phyloP scores from a whole-genome alignment of 2,113 vertebrate species.

The Xenus cinereus region DNA sequence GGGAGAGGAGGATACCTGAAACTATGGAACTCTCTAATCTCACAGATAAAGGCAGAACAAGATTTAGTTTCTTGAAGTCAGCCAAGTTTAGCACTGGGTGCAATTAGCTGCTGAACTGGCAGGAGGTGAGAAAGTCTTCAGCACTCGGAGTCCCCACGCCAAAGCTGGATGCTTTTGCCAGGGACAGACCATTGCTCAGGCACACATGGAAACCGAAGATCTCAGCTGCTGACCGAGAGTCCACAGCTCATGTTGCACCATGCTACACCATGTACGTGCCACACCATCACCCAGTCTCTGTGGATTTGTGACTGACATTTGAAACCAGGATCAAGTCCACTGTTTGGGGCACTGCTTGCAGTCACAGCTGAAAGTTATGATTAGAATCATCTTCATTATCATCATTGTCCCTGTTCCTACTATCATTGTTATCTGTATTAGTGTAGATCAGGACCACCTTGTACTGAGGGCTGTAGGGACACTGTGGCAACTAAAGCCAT shows the following conservation, averaged over 20 bases:
- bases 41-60: not conserved
- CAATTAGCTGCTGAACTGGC: not conserved
- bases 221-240: not conserved
- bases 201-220: not conserved
- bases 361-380: not conserved
- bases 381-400: not conserved
- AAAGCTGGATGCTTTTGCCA: not conserved
- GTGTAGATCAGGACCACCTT: not conserved
- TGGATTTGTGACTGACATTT: not conserved
- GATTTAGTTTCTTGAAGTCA: not conserved
- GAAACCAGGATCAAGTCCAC: not conserved
- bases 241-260: not conserved
- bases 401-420: not conserved
- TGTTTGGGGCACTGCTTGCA: not conserved
- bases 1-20: not conserved
- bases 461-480: not conserved
- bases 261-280: not conserved
- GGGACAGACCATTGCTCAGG: not conserved
- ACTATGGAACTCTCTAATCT: not conserved
- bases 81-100: not conserved
- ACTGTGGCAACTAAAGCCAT: not conserved
- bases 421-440: not conserved
- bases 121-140: not conserved
- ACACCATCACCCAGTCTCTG: not conserved
- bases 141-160: rapidly evolving